Evolutionary conservation across 2,113 vertebrate species (phyloP), one percentile per base, ranked within the genome.

Genomic region (Cheilinus undulatus): DNA sequence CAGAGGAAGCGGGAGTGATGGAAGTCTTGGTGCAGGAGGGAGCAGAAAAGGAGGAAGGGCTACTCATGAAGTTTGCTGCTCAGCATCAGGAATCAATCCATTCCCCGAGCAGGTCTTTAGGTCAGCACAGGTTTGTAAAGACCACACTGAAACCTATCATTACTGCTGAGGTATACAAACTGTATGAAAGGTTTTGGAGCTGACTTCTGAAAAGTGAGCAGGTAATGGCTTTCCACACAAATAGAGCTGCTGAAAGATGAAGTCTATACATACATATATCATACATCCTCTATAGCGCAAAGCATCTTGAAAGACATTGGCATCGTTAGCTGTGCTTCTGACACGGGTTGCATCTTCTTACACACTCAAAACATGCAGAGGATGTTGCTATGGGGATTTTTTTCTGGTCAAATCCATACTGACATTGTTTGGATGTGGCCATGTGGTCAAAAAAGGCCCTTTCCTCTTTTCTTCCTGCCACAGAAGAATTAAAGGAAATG

Each of bases 401-500:
- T 76, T 79, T 59, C 78, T 72, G 51, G 69, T 76, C 60, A 60
- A 32, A 77, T 78, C 58, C 64, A 88, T 88, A 82, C 81, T 86
- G 80, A 66, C 73, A 76, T 84, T 85, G 71, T 80, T 88, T 84
- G 67, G 72, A 83, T 63, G 69, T 66, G 82, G 53, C 60, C 58
- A 32, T 85, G 84, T 51, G 69, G 79, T 87, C 78, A 59, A 84
- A 73, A 76, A 64, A 12, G 49, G 26, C 51, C 75, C 38, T 79
- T 83, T 85, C 78, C 85, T 78, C 78, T 72, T 82, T 86, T 85
- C 76, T 86, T 89, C 84, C 90, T 80, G 75, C 34, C 48, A 34
- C 27, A 81, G 74, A 86, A 90, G 84, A 92, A 90, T 90, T 84
- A 89, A 88, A 91, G 90, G 88, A 89, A 90, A 86, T 87, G 85